Percentiles rank a stretch among this genome's conserved stretches.
phyloP scores from a whole-genome alignment of 1,140 invertebrate genomes.

The Coptotermes formosanus region DNA sequence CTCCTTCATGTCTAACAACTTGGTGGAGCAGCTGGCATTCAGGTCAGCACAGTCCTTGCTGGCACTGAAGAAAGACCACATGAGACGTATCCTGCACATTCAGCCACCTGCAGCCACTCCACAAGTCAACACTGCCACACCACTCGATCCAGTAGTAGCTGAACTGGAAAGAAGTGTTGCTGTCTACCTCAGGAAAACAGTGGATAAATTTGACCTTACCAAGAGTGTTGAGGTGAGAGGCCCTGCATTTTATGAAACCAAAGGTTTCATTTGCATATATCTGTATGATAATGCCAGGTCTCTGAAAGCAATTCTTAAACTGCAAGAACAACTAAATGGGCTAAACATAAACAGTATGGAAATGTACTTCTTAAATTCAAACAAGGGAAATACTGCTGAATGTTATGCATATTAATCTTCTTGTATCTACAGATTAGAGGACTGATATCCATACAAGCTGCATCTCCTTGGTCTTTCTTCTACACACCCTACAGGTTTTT shows the following conservation, averaged over 20 bases:
- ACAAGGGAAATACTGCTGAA: too few species aligned
- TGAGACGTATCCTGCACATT: slow-evolving; percentile 54
- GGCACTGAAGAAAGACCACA: slow-evolving; percentile 52
- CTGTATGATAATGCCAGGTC: too few species aligned
- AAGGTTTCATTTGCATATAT: too few species aligned
- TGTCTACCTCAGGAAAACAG: slow-evolving; percentile 53
- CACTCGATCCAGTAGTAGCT: slow-evolving; percentile 39
- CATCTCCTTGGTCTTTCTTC: too few species aligned
- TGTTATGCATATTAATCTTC: too few species aligned
- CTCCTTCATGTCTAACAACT: slow-evolving; percentile 10
- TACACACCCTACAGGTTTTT: too few species aligned
- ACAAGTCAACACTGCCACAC: slow-evolving; percentile 37
- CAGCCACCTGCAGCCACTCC: slow-evolving; percentile 40
- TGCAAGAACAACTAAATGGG: too few species aligned
- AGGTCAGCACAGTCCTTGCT: slow-evolving; percentile 55
- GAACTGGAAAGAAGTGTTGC: slow-evolving; percentile 54
- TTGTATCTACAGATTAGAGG: too few species aligned
- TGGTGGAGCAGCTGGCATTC: slow-evolving; percentile 55
- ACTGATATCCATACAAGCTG: too few species aligned
- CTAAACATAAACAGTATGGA: too few species aligned
- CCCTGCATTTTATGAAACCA: not conserved
- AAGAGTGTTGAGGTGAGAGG: slow-evolving; percentile 55
- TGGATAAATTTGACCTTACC: slow-evolving; percentile 56
- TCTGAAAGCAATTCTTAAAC: too few species aligned
- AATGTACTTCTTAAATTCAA: too few species aligned